A percentile compares a stretch with the other conserved stretches of the same genome.
Conservation (phyloP, 1,140 invertebrate species). For the Drosophila rhopaloa region DNA sequence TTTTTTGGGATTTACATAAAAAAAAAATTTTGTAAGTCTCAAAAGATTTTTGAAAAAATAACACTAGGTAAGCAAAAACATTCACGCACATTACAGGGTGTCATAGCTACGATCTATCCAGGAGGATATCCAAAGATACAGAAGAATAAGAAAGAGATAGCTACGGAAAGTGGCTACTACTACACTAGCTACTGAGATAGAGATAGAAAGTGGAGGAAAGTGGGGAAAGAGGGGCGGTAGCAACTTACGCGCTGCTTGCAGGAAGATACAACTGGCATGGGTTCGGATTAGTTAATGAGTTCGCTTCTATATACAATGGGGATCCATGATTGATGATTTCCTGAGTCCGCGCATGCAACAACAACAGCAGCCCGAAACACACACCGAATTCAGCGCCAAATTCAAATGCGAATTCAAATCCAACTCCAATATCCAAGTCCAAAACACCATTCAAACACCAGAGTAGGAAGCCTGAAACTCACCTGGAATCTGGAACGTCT, state of each 20-base stretch:
- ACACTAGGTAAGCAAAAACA: not conserved
- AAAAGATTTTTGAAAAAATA: not conserved
- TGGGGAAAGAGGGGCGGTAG: slow-evolving; percentile 20
- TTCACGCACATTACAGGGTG: slow-evolving; percentile 1
- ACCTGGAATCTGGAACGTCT: slow-evolving; percentile 85
- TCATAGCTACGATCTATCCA: slow-evolving; percentile 1
- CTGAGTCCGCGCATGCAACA: slow-evolving; percentile 64
- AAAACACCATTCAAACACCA: slow-evolving; percentile 59
- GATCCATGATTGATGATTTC: slow-evolving; percentile 58
- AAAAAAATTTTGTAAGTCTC: too few species aligned
- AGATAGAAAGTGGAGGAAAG: slow-evolving; percentile 6
- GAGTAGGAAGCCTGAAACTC: slow-evolving; percentile 53
- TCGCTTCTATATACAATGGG: slow-evolving; percentile 62
- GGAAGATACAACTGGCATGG: slow-evolving; percentile 46
- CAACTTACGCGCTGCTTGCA: slow-evolving; percentile 67
- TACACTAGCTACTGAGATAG: slow-evolving; percentile 49
- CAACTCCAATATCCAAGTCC: slow-evolving; percentile 29
- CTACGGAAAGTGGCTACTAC: slow-evolving; percentile 29
- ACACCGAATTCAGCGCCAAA: slow-evolving; percentile 24
- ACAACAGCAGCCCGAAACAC: slow-evolving; percentile 34
- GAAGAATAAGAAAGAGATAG: slow-evolving; percentile 5
- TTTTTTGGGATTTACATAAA: too few species aligned
- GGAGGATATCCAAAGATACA: slow-evolving; percentile 9
- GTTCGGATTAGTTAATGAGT: slow-evolving; percentile 31
- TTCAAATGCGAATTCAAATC: slow-evolving; percentile 32